Percentiles rank a stretch among this genome's conserved stretches.
Conservation (phyloP, 1,140 invertebrate species). For the Rhizoglyphus robini region DNA sequence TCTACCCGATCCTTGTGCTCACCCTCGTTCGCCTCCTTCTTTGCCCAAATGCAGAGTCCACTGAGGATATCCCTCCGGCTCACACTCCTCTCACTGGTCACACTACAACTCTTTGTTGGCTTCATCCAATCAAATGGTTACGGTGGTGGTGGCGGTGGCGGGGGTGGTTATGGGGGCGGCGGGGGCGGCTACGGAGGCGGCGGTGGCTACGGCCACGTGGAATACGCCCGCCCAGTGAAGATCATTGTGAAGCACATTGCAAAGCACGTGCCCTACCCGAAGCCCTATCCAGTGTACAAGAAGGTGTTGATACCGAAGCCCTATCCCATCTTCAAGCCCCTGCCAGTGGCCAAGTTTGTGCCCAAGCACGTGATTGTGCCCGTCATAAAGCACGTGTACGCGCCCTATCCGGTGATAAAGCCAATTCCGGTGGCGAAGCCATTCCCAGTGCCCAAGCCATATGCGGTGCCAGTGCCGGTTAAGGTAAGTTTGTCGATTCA, state of each 20-base stretch:
- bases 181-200: slow-evolving; percentile 18
- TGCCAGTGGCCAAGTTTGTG: slow-evolving; percentile 25
- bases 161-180: slow-evolving; percentile 21
- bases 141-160: slow-evolving; percentile 20
- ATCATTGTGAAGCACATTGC: slow-evolving; percentile 25
- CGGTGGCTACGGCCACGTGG: slow-evolving; percentile 20
- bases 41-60: neutral
- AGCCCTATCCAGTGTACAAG: slow-evolving; percentile 25
- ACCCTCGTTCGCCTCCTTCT: neutral
- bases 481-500: slow-evolving; percentile 9
- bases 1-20: neutral
- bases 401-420: slow-evolving; percentile 24
- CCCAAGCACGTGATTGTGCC: slow-evolving; percentile 27
- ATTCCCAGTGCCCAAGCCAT: slow-evolving; percentile 27
- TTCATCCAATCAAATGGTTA: slow-evolving; percentile 20
- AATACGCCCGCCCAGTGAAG: slow-evolving; percentile 24
- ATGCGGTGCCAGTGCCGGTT: slow-evolving; percentile 21
- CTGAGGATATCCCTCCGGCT: neutral
- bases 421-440: slow-evolving; percentile 18
- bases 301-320: slow-evolving; percentile 19
- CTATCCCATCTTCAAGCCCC: slow-evolving; percentile 24
- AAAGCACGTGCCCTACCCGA: slow-evolving; percentile 24
- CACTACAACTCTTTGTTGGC: slow-evolving; percentile 26
- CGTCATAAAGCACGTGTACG: slow-evolving; percentile 26
- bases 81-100: slow-evolving; percentile 19